Evolutionary conservation across 1,140 invertebrate species (phyloP).

Genomic region (Vollenhovia emeryi): DNA sequence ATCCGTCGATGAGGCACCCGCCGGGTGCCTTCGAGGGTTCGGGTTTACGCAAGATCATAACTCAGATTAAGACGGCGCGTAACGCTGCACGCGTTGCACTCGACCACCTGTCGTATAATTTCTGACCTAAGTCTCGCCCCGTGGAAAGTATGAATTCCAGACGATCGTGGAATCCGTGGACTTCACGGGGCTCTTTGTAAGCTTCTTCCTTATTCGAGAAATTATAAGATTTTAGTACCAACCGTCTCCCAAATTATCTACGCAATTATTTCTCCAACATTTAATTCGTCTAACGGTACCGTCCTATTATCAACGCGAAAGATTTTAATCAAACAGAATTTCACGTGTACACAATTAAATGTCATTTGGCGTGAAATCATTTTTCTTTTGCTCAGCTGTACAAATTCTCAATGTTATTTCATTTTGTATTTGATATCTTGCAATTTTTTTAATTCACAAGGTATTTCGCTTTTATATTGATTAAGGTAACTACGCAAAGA

Average conservation of each 20-base stretch:
- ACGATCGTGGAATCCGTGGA: constrained; percentile 26
- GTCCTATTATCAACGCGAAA: neutral
- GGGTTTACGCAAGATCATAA: constrained; percentile 68
- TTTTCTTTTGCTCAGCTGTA: neutral
- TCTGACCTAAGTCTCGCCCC: constrained; percentile 53
- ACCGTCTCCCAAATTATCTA: neutral
- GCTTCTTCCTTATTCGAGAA: constrained; percentile 30
- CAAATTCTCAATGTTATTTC: neutral
- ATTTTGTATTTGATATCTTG: neutral
- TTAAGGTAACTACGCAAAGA: neutral
- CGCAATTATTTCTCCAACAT: neutral
- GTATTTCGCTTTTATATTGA: neutral
- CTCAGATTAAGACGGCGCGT: constrained; percentile 66
- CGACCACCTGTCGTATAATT: constrained; percentile 73
- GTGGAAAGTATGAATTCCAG: constrained; percentile 31
- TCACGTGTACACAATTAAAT: neutral
- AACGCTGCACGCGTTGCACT: constrained; percentile 59
- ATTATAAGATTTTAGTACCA: neutral
- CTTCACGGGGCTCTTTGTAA: constrained; percentile 45
- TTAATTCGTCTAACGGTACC: neutral
- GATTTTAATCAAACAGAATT: neutral
- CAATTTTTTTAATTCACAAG: neutral
- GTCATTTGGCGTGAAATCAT: neutral
- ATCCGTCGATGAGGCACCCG: constrained; percentile 33
- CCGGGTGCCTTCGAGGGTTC: neutral